These are phyloP conservation scores for Thunnus albacares DNA, from an alignment of 2,797 vertebrate genomes.

Conservation along the genomic window DNA sequence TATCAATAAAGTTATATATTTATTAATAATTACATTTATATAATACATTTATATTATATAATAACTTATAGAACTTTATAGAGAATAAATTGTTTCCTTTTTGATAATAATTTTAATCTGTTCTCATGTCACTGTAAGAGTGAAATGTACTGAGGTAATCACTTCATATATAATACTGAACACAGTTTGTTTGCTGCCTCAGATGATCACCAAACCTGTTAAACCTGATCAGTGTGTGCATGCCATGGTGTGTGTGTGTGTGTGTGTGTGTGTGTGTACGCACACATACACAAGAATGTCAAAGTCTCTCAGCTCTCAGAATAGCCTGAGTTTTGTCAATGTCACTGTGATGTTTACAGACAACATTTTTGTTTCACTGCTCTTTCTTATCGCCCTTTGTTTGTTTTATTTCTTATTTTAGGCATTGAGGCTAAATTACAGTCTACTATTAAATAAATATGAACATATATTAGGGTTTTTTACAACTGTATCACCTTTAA, in stretches of 20 bases:
- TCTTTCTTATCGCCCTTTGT: background rate
- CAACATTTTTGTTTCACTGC: background rate
- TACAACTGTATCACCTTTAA: background rate
- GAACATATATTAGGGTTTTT: background rate
- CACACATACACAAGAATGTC: no score
- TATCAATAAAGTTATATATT: no score
- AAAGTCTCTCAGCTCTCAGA: background rate
- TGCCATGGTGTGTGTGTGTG: background rate
- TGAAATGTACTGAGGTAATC: background rate
- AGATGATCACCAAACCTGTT: constrained; percentile 54
- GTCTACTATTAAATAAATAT: background rate
- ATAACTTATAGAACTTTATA: no score
- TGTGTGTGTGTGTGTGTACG: background rate
- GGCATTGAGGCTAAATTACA: background rate
- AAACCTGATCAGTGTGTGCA: constrained; percentile 31
- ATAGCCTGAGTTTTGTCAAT: no score
- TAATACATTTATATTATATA: no score
- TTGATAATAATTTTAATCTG: no score
- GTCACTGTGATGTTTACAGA: background rate
- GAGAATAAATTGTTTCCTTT: no score
- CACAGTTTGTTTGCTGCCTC: background rate
- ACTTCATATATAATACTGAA: background rate
- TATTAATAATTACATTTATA: no score
- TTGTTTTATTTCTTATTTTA: background rate
- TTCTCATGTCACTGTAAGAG: no score